These are phyloP conservation scores for Craseonycteris thonglongyai DNA, from an alignment of 2,113 vertebrate genomes.

Conservation along the genomic window DNA sequence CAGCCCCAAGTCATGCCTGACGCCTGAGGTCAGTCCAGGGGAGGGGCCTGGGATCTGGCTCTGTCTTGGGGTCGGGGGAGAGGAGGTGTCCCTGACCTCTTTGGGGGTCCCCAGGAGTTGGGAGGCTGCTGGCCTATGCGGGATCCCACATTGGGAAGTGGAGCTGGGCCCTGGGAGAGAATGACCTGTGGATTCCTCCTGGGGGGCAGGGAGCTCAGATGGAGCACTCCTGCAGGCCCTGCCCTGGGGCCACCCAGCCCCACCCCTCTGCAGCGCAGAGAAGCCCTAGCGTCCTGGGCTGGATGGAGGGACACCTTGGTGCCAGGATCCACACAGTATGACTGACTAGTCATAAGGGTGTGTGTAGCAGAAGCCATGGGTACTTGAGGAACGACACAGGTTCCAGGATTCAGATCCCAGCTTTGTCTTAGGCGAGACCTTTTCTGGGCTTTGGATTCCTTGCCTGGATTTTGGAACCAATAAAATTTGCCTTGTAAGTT, in stretches of 20 bases:
- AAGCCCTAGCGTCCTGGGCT: neutral
- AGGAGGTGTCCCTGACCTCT: neutral
- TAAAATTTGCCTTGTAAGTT: neutral
- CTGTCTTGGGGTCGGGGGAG: neutral
- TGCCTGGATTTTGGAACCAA: neutral
- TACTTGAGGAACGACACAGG: neutral
- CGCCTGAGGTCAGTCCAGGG: constrained; percentile 88
- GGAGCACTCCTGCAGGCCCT: neutral
- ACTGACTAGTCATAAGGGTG: neutral
- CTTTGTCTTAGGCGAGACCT: neutral
- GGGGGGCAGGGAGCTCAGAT: neutral
- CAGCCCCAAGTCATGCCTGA: constrained; percentile 92
- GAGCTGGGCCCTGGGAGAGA: neutral
- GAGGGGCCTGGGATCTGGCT: neutral
- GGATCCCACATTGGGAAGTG: neutral
- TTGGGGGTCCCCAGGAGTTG: neutral
- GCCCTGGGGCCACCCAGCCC: neutral
- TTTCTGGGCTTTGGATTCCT: neutral
- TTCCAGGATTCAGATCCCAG: neutral
- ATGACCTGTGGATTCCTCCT: neutral
- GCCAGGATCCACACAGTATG: neutral
- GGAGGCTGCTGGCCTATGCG: neutral
- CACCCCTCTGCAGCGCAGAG: neutral
- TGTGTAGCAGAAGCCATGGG: neutral
- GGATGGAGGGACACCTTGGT: neutral